A percentile compares a stretch with the other conserved stretches of the same genome.
These are phyloP conservation scores for Darevskia nairensis DNA, from an alignment of 2,797 vertebrate genomes.

Conservation along the genomic window DNA sequence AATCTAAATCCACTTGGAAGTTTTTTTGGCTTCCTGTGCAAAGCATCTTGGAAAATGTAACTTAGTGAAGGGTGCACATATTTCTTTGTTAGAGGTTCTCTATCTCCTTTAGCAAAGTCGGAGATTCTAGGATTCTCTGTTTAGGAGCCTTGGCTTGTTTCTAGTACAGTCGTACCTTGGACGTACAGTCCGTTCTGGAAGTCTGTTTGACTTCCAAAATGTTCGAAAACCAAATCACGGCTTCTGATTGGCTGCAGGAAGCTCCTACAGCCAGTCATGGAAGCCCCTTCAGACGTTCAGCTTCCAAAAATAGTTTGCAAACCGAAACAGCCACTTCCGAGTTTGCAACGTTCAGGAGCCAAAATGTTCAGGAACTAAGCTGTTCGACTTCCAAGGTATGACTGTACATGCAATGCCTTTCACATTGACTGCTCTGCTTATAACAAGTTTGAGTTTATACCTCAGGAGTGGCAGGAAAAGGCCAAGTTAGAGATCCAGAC, in stretches of 20 bases:
- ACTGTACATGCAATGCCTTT: neutral
- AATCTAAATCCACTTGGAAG: neutral
- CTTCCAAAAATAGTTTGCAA: too few relatives aligned
- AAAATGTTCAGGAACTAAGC: too few relatives aligned
- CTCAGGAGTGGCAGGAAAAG: neutral
- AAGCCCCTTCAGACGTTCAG: fast-evolving
- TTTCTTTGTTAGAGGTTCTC: neutral
- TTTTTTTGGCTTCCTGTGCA: neutral
- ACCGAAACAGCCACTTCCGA: too few relatives aligned
- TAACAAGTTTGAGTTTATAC: neutral
- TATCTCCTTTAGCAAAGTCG: neutral
- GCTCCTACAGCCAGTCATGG: too few relatives aligned
- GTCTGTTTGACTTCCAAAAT: too few relatives aligned
- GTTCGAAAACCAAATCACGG: too few relatives aligned
- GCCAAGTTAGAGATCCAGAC: neutral
- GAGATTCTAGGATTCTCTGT: neutral
- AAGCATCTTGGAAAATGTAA: neutral
- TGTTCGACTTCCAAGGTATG: too few relatives aligned
- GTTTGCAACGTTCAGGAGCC: too few relatives aligned
- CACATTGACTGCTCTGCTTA: neutral
- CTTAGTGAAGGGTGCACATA: neutral
- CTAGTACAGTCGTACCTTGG: too few relatives aligned
- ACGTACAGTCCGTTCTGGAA: too few relatives aligned
- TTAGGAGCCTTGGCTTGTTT: neutral
- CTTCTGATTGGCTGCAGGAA: too few relatives aligned